Conservation (phyloP, 2,888 invertebrate genomes). For the Clepsis dumicolana region DNA sequence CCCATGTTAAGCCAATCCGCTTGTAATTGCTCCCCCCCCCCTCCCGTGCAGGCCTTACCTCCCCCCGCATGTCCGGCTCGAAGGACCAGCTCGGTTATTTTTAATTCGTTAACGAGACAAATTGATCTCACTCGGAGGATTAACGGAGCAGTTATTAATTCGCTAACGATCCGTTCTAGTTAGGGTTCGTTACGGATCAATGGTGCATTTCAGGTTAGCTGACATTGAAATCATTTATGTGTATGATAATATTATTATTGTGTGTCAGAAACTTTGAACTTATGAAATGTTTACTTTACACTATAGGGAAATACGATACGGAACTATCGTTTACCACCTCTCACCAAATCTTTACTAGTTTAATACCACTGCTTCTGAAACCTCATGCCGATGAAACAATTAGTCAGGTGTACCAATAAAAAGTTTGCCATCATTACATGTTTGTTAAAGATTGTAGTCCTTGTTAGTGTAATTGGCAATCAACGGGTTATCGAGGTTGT, state of each 20-base stretch:
- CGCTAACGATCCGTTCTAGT: not conserved
- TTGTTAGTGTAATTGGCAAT: constrained; percentile 1
- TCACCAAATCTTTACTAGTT: too few species aligned
- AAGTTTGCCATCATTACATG: not conserved
- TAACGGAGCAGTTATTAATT: not conserved
- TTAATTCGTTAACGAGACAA: constrained; percentile 32
- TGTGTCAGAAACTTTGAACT: too few species aligned
- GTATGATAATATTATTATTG: too few species aligned
- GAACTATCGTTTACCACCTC: too few species aligned
- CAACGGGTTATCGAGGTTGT: too few species aligned
- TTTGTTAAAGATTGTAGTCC: not conserved
- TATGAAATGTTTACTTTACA: too few species aligned
- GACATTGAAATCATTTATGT: too few species aligned
- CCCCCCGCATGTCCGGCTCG: constrained; percentile 7
- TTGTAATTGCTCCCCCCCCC: constrained; percentile 16
- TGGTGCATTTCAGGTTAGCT: too few species aligned
- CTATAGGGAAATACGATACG: too few species aligned
- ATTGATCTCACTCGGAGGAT: constrained; percentile 8
- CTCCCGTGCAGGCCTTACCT: not conserved
- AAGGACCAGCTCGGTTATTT: constrained; percentile 2
- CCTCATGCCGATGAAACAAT: not conserved
- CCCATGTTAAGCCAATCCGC: constrained; percentile 37
- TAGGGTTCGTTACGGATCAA: not conserved
- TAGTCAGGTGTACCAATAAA: not conserved
- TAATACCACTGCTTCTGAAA: too few species aligned